phyloP scores from a whole-genome alignment of 2,888 invertebrate species.

The Myopa testacea region DNA sequence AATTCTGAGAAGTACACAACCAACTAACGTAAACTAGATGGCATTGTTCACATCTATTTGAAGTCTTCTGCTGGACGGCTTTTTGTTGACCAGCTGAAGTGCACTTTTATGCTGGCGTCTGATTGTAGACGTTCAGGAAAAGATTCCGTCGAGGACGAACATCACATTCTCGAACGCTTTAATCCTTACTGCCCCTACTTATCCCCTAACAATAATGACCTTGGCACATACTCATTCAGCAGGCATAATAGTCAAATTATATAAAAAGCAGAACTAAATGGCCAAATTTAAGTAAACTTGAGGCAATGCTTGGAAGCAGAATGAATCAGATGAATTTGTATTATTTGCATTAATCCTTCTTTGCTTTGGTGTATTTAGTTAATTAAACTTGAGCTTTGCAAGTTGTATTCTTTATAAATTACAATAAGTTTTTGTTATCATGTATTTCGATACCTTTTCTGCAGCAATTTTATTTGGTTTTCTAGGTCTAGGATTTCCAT shows the following conservation, averaged over 20 bases:
- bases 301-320: slow-evolving; percentile 34
- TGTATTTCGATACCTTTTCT: slow-evolving; percentile 14
- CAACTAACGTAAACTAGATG: too few species aligned
- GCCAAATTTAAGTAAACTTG: not conserved
- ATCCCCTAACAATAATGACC: not conserved
- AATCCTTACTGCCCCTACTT: too few species aligned
- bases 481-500: slow-evolving; percentile 39
- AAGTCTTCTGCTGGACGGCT: too few species aligned
- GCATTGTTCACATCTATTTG: too few species aligned
- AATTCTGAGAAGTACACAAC: too few species aligned
- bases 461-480: slow-evolving; percentile 37
- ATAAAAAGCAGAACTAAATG: slow-evolving; percentile 2
- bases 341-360: slow-evolving; percentile 20
- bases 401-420: slow-evolving; percentile 10
- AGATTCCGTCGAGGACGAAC: too few species aligned
- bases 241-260: not conserved
- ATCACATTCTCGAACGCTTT: too few species aligned
- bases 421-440: slow-evolving; percentile 7
- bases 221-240: not conserved
- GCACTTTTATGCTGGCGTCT: too few species aligned
- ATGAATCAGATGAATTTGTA: not conserved
- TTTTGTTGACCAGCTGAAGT: too few species aligned
- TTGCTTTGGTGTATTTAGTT: slow-evolving; percentile 21
- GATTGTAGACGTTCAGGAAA: too few species aligned
- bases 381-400: not conserved